Evolutionary conservation across 1,140 invertebrate species (phyloP).

Genomic region (Pseudachorutes palmiensis): DNA sequence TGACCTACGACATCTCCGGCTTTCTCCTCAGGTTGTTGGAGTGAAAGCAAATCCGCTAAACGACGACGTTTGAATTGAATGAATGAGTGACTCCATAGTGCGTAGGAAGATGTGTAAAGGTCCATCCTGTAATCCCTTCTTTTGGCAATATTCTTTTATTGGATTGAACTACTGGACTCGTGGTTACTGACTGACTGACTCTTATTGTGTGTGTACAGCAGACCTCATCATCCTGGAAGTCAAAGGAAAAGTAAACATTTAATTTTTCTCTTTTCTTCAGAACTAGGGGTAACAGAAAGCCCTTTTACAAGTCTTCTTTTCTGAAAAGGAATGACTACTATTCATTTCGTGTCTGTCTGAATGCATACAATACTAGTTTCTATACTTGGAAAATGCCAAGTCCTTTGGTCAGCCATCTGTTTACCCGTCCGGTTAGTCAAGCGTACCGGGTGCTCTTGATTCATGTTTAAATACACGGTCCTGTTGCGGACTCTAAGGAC

Average conservation of each 20-base stretch:
- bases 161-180: background rate
- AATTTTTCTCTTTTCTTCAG: slow-evolving; percentile 2
- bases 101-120: slow-evolving; percentile 17
- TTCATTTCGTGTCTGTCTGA: background rate
- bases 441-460: no score
- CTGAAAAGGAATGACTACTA: slow-evolving; percentile 12
- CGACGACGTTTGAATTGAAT: background rate
- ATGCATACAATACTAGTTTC: no score
- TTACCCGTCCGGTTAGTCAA: no score
- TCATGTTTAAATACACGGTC: no score
- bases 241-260: slow-evolving; percentile 9
- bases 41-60: slow-evolving; percentile 15
- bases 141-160: slow-evolving; percentile 10
- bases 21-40: no score
- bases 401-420: no score
- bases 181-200: background rate
- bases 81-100: background rate
- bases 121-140: slow-evolving; percentile 12
- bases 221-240: background rate
- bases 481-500: no score
- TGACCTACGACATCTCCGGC: no score
- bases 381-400: no score
- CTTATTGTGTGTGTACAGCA: background rate
- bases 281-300: background rate
- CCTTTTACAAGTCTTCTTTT: slow-evolving; percentile 8